These are phyloP conservation scores for Artemia sinica DNA, from an alignment of 2,888 invertebrate species.

Conservation along the genomic window DNA sequence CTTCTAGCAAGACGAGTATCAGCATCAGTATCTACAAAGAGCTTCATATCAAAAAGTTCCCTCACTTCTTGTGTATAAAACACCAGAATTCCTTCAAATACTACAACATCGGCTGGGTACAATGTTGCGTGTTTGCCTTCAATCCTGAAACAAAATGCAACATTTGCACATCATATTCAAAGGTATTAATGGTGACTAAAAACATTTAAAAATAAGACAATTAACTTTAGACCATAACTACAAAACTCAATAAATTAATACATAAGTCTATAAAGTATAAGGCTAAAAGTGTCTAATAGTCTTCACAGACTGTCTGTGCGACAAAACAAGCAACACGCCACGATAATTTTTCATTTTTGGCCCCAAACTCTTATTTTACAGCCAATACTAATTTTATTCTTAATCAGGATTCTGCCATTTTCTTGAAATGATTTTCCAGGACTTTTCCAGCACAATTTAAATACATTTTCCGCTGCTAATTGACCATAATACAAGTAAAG, in stretches of 20 bases:
- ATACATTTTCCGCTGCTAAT: no score
- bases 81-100: constrained; percentile 92
- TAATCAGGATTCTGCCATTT: no score
- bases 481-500: no score
- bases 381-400: no score
- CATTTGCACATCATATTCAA: constrained; percentile 9
- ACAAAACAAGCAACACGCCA: no score
- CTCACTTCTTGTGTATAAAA: constrained; percentile 92
- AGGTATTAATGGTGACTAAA: neutral
- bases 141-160: constrained; percentile 26
- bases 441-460: no score
- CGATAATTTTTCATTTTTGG: no score
- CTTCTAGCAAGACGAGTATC: constrained; percentile 87
- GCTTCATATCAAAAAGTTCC: constrained; percentile 92
- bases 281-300: no score
- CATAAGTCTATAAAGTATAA: no score
- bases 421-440: no score
- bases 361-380: no score
- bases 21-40: constrained; percentile 97
- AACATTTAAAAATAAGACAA: constrained; percentile 40
- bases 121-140: constrained; percentile 43
- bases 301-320: no score
- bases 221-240: constrained; percentile 33
- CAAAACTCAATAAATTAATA: neutral
- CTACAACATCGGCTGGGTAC: constrained; percentile 87